phyloP scores from a whole-genome alignment of 2,888 invertebrate species.

The Scelioninae gen. 1 region DNA sequence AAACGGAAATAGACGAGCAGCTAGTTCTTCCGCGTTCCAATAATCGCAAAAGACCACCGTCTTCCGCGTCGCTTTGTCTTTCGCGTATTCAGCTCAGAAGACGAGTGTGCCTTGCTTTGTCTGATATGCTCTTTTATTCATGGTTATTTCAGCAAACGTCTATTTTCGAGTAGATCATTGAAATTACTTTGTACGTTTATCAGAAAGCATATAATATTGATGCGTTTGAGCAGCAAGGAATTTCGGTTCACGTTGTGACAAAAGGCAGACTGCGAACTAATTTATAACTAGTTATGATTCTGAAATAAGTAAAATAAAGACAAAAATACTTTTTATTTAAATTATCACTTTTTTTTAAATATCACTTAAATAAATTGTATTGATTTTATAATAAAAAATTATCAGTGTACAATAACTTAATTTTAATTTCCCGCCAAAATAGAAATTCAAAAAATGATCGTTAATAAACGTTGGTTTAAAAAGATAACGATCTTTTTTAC shows the following conservation, averaged over 20 bases:
- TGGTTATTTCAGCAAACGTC: constrained; percentile 67
- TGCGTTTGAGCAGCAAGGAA: constrained; percentile 43
- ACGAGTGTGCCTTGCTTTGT: constrained; percentile 60
- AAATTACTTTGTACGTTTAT: constrained; percentile 68
- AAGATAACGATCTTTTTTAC: too few species aligned
- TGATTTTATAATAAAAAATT: too few species aligned
- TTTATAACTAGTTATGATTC: too few species aligned
- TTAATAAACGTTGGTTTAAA: too few species aligned
- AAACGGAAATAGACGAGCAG: constrained; percentile 79
- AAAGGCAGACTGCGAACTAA: too few species aligned
- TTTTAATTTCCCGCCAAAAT: too few species aligned
- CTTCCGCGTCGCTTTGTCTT: constrained; percentile 74
- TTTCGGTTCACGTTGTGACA: constrained; percentile 46
- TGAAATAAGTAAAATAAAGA: too few species aligned
- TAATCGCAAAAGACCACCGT: constrained; percentile 75
- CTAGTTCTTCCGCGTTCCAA: constrained; percentile 79
- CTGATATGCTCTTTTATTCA: constrained; percentile 66
- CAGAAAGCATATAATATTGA: constrained; percentile 61
- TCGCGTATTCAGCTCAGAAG: constrained; percentile 68
- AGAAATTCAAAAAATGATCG: too few species aligned
- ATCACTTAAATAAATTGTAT: too few species aligned
- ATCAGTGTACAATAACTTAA: too few species aligned
- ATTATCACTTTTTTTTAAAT: too few species aligned
- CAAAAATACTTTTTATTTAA: too few species aligned
- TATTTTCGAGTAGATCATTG: constrained; percentile 58